Base-by-base conservation (phyloP, 2,797 vertebrate genomes). In the Gila robusta region DNA sequence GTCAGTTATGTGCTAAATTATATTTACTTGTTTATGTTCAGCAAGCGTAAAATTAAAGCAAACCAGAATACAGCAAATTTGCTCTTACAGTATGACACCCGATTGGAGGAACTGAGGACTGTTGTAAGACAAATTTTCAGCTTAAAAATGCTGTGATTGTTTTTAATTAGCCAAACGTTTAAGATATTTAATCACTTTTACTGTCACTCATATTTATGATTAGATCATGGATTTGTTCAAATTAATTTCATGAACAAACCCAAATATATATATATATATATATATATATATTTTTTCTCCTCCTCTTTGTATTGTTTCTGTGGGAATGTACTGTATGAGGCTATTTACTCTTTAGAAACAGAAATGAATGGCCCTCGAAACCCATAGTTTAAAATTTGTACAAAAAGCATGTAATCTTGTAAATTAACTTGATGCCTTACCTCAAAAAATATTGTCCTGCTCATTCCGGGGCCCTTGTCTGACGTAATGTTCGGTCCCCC, bases 361-460 rank as follows among this genome's bases (percentile, higher is more conserved):
- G 3, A 73, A n/a, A 62, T 32, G 0, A 66, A 73, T 28, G 28
- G 26, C 2, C 37, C 37, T 73, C 1, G 2, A 44, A 4, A 72
- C 12, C 8, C 8, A 26, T 12, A 8, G 26, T 49, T 83, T 6
- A 66, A 83, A 81, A 4, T 1, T 19, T 66, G 21, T 37, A 19
- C 2, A 47, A 41, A 59, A 66, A 64, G 28, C 11, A 66, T 35
- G 8, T 49, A 21, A 17, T 47, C 19, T 47, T 64, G 1, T 47
- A 69, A 81, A 54, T 67, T 14, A 39, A 76, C 47, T 74, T 56
- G n/a, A 70, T 74, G 54, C 54, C 89, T 93, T 94, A 95, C 94
- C 94, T 95, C 94, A 88, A 95, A 95, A 89, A 93, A 95, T 81
- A 91, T 93, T 81, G 93, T 92, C 89, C 94, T 92, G 88, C 93